A percentile compares a stretch with the other conserved stretches of the same genome.
Evolutionary conservation across 30 jellyfish, hydroid and myxozoan species (phyloP).

Genomic region (Aurelia sp.): DNA sequence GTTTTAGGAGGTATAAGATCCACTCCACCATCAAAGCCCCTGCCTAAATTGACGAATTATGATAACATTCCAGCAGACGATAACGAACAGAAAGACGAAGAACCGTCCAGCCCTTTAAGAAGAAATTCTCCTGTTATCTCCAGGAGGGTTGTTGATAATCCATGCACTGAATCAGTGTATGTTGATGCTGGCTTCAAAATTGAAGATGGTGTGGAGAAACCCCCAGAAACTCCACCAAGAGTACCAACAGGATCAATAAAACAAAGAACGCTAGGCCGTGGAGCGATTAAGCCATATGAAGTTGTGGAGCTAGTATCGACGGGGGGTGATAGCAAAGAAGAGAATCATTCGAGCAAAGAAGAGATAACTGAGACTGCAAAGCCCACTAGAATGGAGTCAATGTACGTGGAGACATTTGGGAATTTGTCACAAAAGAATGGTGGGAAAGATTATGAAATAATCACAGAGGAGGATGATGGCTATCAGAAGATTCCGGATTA

Average conservation of each 20-base stretch:
- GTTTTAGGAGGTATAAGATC: too few relatives aligned
- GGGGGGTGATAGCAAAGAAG: not conserved
- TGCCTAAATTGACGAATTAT: too few relatives aligned
- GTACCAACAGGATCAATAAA: slow-evolving; percentile 24
- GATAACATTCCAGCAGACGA: too few relatives aligned
- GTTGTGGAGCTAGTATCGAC: slow-evolving; percentile 30
- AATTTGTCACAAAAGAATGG: not conserved
- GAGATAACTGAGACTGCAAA: not conserved
- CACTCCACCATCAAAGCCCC: too few relatives aligned
- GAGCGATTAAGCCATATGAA: slow-evolving; percentile 69
- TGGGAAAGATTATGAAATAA: not conserved
- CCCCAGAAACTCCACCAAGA: not conserved
- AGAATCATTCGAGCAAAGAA: not conserved
- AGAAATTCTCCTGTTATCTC: not conserved
- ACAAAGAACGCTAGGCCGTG: slow-evolving; percentile 72
- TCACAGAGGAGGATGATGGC: slow-evolving; percentile 14
- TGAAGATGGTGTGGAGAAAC: not conserved
- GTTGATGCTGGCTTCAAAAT: slow-evolving; percentile 32
- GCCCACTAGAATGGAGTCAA: slow-evolving; percentile 48
- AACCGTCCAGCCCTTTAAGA: not conserved
- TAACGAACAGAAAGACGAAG: too few relatives aligned
- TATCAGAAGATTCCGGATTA: slow-evolving; percentile 49
- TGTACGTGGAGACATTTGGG: slow-evolving; percentile 56
- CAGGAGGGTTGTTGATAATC: not conserved
- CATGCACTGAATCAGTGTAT: slow-evolving; percentile 36